Base-by-base conservation (phyloP, 2,888 invertebrate genomes). In the Leucoma salicis region DNA sequence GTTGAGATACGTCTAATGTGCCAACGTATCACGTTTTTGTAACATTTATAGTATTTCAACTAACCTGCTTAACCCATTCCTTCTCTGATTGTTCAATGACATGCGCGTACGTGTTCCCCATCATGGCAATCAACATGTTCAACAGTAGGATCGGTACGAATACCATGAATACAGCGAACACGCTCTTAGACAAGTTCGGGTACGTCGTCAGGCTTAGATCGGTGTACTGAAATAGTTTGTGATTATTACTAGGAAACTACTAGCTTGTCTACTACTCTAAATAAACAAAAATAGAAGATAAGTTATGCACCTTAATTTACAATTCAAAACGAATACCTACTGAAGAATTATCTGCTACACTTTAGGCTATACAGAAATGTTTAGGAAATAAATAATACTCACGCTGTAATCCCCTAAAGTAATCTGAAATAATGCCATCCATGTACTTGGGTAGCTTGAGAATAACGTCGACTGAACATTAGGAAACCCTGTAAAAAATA, bases 91-190 rank as follows among this genome's bases (percentile, higher is more conserved):
- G 97, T 75, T 97, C 97, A 61, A 99, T 99, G 46, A 99, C 98
- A 63, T 97, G 96, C 0, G 98, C 97, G 77, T 99, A 99, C 0
- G 99, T 99, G 83, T 99, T 99, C 24, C 99, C 99, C 99, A 99
- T 99, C 99, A 99, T 99, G 53, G 99, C 99, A 56, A 99, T 99
- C 81, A 99, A 92, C 92, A 92, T 99, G 93, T 99, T 99, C 10
- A 99, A 92, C 66, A 99, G 88, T 35, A 99, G 88, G 69, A 99
- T 99, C 1, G 99, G 99, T 48, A 99, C 98, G 63, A 99, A 95
- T 42, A 99, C 96, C 98, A 99, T 99, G 78, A 99, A 99, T 46
- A 98, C 91, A 0, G 97, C 95, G 78, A 99, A 99, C n/a, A 99
- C 97, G 0, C 96, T 94, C 90, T 99, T 99, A 14, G 97, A 96